Base-by-base conservation (phyloP, 1,140 invertebrate genomes). In the Platyscapa corneri region DNA sequence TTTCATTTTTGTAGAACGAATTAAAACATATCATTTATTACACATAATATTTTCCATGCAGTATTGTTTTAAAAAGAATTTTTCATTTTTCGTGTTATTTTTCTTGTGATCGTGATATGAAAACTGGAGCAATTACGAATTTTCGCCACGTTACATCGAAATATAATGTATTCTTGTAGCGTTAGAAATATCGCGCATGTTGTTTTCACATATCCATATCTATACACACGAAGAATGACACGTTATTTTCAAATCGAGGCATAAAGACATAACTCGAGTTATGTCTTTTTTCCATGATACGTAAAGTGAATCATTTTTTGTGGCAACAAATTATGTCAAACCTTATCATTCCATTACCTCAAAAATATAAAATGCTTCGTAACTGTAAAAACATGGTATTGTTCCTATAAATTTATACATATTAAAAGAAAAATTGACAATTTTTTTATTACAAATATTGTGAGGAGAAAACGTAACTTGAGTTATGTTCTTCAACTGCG, bases 311-410 rank as follows among this genome's bases (percentile, higher is more conserved):
- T 39, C 7, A 74, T 74, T 42, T 42, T 18, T 74, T 74, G 37
- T 42, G 20, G 70, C 34, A 70, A 70, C 23, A 42, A 42, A 37
- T 37, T 32, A 20, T 72, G 32, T 72, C 18, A 37, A 72, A 42
- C n/a, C 37, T 74, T 74, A 74, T 74, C 37, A 74, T 42, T 34
- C 34, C 34, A 39, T 39, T 72, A 30, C 67, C 14, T 37, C 34
- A 67, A n/a, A 42, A 74, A 74, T 42, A 74, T 74, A 74, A n/a
- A 74, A 74, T 74, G 37, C 3, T n/a, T 74, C n/a, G 37, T n/a
- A 42, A 39, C 34, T 42, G 8, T 39, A 39, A 42, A 72, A 42
- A n/a, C n/a, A 74, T 42, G n/a, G 7, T 42, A 74, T 74, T 42
- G 70, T 42, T 42, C 37, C 7, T 42, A 74, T 42, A 74, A 74